These are phyloP conservation scores for Channallabes apus DNA, from an alignment of 2,797 vertebrate genomes.

Conservation along the genomic window DNA sequence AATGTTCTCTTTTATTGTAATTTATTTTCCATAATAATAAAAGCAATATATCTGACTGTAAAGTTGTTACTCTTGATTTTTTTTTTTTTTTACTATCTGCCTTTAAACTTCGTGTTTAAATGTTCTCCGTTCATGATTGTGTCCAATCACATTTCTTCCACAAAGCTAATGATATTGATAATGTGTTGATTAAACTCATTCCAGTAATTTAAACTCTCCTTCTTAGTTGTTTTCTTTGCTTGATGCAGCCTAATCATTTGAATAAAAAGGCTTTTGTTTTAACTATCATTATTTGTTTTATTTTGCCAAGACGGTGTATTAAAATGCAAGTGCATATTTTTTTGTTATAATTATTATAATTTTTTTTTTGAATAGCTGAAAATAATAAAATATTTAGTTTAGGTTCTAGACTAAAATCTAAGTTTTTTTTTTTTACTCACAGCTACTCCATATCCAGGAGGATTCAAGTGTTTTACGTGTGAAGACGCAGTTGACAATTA, in stretches of 20 bases:
- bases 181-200: no score
- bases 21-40: neutral
- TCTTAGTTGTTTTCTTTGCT: no score
- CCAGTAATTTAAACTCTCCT: no score
- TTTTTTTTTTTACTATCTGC: neutral
- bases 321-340: no score
- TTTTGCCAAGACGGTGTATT: no score
- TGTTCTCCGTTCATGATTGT: no score
- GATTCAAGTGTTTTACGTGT: constrained; percentile 91
- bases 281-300: no score
- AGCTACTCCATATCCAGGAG: constrained; percentile 87
- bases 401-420: neutral
- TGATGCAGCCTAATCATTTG: no score
- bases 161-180: no score
- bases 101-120: no score
- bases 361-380: neutral
- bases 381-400: neutral
- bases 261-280: no score
- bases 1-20: neutral
- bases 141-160: no score
- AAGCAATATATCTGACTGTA: neutral
- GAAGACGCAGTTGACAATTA: constrained; percentile 86
- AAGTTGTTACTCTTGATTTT: neutral
- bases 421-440: constrained; percentile 25
- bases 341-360: neutral